Evolutionary conservation across 1,140 invertebrate species (phyloP).

Genomic region (Drosophila mayri): DNA sequence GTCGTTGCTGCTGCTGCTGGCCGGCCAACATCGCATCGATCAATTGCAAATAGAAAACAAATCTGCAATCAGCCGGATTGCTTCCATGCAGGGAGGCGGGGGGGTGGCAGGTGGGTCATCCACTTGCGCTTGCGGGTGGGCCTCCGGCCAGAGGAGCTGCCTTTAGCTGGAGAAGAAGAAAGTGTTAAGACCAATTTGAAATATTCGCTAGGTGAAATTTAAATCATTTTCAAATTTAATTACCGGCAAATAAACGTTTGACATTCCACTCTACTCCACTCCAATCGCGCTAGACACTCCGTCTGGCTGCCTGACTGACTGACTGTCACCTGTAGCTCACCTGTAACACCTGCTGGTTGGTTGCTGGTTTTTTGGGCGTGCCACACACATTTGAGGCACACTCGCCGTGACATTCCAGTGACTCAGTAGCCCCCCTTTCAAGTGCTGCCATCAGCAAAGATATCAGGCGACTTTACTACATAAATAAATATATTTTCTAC

Average conservation of each 20-base stretch:
- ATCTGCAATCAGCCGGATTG: conserved; percentile 69
- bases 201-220: conserved; percentile 73
- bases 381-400: conserved; percentile 4
- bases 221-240: conserved; percentile 82
- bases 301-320: conserved; percentile 22
- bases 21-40: conserved; percentile 53
- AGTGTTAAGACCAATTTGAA: conserved; percentile 76
- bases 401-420: background rate
- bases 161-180: conserved; percentile 44
- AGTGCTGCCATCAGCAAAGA: background rate
- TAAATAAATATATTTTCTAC: background rate
- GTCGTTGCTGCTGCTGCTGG: conserved; percentile 16
- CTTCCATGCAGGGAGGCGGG: conserved; percentile 27
- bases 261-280: conserved; percentile 52
- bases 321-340: conserved; percentile 58
- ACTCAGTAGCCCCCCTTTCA: background rate
- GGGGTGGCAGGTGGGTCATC: conserved; percentile 26
- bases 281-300: conserved; percentile 44
- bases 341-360: conserved; percentile 13
- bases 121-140: conserved; percentile 60
- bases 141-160: conserved; percentile 22
- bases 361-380: conserved; percentile 26
- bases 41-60: conserved; percentile 78
- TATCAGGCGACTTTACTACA: background rate
- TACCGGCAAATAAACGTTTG: conserved; percentile 80